Base-by-base conservation (phyloP, 2,888 invertebrate species). In the Dione juno region DNA sequence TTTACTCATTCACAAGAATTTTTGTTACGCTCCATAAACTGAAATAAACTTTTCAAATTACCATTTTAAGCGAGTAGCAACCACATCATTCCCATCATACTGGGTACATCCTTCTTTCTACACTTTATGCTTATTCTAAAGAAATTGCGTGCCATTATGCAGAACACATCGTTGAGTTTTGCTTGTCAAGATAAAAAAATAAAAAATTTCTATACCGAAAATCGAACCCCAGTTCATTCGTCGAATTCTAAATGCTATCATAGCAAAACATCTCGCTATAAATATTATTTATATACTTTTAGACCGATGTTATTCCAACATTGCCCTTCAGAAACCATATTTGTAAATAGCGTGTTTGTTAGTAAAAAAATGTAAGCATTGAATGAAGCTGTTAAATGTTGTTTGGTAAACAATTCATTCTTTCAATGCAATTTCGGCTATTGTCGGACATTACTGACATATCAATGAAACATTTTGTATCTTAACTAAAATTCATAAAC, bases 361-460 rank as follows among this genome's bases (percentile, higher is more conserved):
- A 69, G 40, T 13, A 21, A 66, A 61, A 28, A 69, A 69, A 64
- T 50, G 64, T 53, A 70, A 73, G 67, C 72, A 70, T 61, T 65
- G 63, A 72, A 53, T 65, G 40, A 28, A 64, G 48, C 64, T 54
- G 67, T 70, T 61, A 57, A 61, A 69, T 45, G 48, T 59, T 70
- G 67, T 73, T 73, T 73, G 28, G 50, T 70, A 73, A 73, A 70
- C 73, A 73, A 61, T 43, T 73, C 69, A 72, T 69, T 69, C 70
- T 72, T 70, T 73, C 70, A 66, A 48, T 66, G 65, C 40, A 67
- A 61, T 67, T 52, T 52, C 48, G 35, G 54, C 53, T 70, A 67
- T 70, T 61, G 73, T 70, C 59, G 70, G 70, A 50, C 58, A 40
- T 45, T 21, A 64, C 41, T 50, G 64, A 57, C 40, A 43, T 59